phyloP scores from a whole-genome alignment of 2,113 vertebrate species.

The Apodemus speciosus region DNA sequence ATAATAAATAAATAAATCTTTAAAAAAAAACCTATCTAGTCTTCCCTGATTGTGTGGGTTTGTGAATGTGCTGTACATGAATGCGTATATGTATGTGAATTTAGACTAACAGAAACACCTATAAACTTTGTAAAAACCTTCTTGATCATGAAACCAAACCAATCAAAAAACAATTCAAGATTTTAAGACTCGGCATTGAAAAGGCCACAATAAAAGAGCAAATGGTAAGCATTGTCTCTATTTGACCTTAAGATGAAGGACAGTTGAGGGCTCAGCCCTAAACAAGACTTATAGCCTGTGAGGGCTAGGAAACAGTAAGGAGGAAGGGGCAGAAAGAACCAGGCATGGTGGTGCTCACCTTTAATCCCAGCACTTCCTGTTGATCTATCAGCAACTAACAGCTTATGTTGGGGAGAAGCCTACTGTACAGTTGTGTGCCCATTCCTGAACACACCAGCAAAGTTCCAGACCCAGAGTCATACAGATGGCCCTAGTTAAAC shows the following conservation, averaged over 20 bases:
- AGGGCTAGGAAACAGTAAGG: background rate
- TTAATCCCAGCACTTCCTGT: background rate
- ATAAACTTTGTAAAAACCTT: background rate
- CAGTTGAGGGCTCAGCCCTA: background rate
- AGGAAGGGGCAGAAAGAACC: background rate
- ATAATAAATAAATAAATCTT: no score
- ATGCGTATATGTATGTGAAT: background rate
- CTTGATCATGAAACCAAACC: background rate
- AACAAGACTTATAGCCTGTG: background rate
- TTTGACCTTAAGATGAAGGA: background rate
- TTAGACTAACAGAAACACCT: background rate
- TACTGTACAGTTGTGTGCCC: background rate
- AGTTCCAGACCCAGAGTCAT: background rate
- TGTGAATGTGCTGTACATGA: background rate
- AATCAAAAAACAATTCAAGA: background rate
- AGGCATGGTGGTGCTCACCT: background rate
- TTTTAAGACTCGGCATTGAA: background rate
- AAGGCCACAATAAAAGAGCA: background rate
- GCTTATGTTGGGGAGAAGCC: background rate
- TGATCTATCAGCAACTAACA: background rate
- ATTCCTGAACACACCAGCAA: background rate
- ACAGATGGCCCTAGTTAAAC: background rate
- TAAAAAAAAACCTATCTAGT: no score
- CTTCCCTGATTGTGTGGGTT: background rate
- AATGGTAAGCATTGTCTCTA: background rate